Evolutionary conservation across 2,888 invertebrate genomes (phyloP).

Genomic region (Netelia melanura): DNA sequence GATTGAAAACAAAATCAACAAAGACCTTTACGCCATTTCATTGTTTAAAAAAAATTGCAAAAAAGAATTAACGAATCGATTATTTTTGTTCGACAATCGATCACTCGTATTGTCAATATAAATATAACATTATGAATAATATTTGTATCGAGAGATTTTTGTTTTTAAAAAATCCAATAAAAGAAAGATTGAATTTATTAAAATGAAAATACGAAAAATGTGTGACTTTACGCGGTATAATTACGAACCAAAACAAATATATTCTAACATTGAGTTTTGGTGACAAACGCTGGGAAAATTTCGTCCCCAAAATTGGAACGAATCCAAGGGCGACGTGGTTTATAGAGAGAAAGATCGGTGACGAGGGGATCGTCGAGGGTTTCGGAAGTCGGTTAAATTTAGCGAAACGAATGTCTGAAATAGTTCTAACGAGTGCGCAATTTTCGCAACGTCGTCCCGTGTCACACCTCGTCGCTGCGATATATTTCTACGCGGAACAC

Average conservation of each 20-base stretch:
- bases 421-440: conserved; percentile 71
- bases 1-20: too few species aligned
- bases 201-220: too few species aligned
- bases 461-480: background rate
- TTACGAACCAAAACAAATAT: background rate
- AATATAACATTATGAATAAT: too few species aligned
- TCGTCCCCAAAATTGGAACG: conserved; percentile 69
- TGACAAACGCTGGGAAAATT: conserved; percentile 27
- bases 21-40: too few species aligned
- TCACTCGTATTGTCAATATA: too few species aligned
- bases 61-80: too few species aligned
- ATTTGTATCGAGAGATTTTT: too few species aligned
- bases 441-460: conserved; percentile 38
- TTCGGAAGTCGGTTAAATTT: conserved; percentile 63
- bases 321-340: conserved; percentile 74
- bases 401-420: conserved; percentile 65
- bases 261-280: background rate
- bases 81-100: too few species aligned
- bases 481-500: background rate
- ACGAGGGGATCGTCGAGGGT: background rate
- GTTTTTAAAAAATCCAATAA: too few species aligned
- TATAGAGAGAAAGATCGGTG: conserved; percentile 4
- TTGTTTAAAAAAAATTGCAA: too few species aligned
- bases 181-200: too few species aligned
- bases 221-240: background rate